Evolutionary conservation across 1,140 invertebrate species (phyloP), one percentile per base, ranked within the genome.

Genomic region (Scylla paramamosain): DNA sequence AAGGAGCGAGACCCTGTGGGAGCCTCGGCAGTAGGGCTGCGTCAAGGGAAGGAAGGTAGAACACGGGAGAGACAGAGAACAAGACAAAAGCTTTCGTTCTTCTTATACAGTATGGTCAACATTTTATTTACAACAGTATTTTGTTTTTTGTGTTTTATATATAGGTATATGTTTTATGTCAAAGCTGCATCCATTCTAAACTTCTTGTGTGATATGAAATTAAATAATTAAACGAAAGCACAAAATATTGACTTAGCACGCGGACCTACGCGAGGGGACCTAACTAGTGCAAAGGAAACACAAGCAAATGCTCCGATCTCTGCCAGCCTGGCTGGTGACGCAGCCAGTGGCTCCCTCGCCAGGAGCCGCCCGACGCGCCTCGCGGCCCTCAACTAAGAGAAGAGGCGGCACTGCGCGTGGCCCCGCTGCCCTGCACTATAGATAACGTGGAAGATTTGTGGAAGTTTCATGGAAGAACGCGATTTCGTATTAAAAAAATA

Each of bases 401-500:
- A 46, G 87, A 4, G 48, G 28, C 20, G 28, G 25, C 28, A 59
- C 7, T 4, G 8, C 25, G 86, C 45, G 86, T 88, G 31, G 31
- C 39, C 46, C 59, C 31, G 31, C 46, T 16, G 45, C n/a, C 89
- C 59, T 91, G 59, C n/a, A 28, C 31, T 91, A 77, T 77, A n/a
- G n/a, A 25, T 77, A n/a, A 77, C 67, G 12, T 93, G 48, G 93
- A 88, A 88, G 93, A 45, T 52, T 46, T n/a, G 32, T 67, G 87
- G 52, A 89, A 88, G 67, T 39, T 82, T 83, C 32, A 83, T 93
- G 82, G 67, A 84, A 93, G 93, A 94, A 94, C 93, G 59, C 48
- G 93, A 94, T 94, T 94, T 94, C 59, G 93, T 48, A 67, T 89
- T 45, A 77, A 89, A 94, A 94, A 94, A 94, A 89, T 89, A 93